Conservation (phyloP, 2,888 invertebrate species). For the Chromoteleia sp. region DNA sequence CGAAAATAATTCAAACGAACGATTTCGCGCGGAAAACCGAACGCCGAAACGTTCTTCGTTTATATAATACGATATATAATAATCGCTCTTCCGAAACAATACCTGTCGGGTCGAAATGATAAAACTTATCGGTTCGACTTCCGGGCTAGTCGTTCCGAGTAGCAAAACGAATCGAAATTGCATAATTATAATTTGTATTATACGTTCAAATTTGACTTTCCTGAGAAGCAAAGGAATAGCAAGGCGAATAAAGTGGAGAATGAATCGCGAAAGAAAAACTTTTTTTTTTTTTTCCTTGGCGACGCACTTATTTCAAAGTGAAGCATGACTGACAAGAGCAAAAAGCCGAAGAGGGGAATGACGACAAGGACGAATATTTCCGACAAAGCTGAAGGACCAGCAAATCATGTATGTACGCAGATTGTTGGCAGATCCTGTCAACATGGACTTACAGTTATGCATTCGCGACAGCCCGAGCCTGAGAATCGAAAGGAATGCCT, state of each 20-base stretch:
- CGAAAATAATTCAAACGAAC: slow-evolving; percentile 13
- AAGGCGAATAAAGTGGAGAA: slow-evolving; percentile 24
- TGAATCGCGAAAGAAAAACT: slow-evolving; percentile 26
- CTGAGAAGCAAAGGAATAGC: slow-evolving; percentile 39
- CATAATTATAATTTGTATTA: slow-evolving; percentile 49
- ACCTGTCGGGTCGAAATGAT: slow-evolving; percentile 22
- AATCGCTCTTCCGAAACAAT: too few species aligned
- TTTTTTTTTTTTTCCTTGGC: slow-evolving; percentile 20
- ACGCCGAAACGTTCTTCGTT: too few species aligned
- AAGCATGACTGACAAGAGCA: slow-evolving; percentile 65
- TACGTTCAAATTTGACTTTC: slow-evolving; percentile 52
- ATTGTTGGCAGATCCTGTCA: slow-evolving; percentile 84
- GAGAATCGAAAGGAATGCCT: slow-evolving; percentile 83
- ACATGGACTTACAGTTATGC: slow-evolving; percentile 83
- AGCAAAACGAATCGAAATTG: slow-evolving; percentile 45
- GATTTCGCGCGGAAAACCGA: neutral
- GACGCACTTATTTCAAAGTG: slow-evolving; percentile 69
- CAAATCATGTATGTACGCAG: slow-evolving; percentile 83
- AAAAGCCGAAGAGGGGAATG: slow-evolving; percentile 71
- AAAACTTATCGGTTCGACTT: too few species aligned
- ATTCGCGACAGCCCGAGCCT: slow-evolving; percentile 78
- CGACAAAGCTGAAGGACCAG: slow-evolving; percentile 74
- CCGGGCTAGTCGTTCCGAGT: slow-evolving; percentile 1
- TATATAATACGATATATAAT: too few species aligned
- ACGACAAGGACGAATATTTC: slow-evolving; percentile 69